Base-by-base conservation (phyloP, 1,140 invertebrate species). In the Lepidurus couesii region DNA sequence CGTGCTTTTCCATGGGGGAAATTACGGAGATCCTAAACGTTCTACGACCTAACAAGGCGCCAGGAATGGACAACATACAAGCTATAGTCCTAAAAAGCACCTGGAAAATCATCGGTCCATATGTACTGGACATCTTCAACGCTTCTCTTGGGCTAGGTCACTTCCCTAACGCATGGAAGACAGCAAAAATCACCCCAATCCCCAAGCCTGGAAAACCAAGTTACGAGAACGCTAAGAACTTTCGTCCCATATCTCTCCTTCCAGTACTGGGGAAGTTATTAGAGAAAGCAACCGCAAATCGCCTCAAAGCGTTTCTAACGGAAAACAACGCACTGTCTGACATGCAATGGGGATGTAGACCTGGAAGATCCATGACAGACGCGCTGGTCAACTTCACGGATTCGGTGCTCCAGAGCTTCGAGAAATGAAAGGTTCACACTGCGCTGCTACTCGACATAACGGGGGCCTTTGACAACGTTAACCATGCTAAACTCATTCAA, bases 231-330 rank as follows among this genome's bases (percentile, higher is more conserved):
- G n/a, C 42, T 10, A 76, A 76, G 44, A n/a, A 1, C 44, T 76
- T 43, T 43, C 42, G 75, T 21, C 75, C 75, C n/a, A 76, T 76
- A 34, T 24, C 75, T 34, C 75, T 76, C n/a, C 75, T 76, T 44
- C 24, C 24, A 21, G n/a, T 44, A 42, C 3, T 76, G 44, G 42
- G 75, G 16, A 76, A 5, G 16, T 7, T 76, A 26, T 43, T 76
- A n/a, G 75, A 76, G 42, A 76, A 24, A 76, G 44, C 44, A 42
- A 26, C 6, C 42, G 44, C 75, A 21, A 21, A 42, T 3, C 75
- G 75, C 16, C 42, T 76, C 75, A 76, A 42, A 26, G 21, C 42
- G 24, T 76, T n/a, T 76, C 75, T 76, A n/a, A 42, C 42, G 42
- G 42, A 26, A 42, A 26, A 43, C 21, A 42, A 26, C n/a, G 9